phyloP scores from a whole-genome alignment of 1,140 invertebrate genomes.

The Aricia agestis region DNA sequence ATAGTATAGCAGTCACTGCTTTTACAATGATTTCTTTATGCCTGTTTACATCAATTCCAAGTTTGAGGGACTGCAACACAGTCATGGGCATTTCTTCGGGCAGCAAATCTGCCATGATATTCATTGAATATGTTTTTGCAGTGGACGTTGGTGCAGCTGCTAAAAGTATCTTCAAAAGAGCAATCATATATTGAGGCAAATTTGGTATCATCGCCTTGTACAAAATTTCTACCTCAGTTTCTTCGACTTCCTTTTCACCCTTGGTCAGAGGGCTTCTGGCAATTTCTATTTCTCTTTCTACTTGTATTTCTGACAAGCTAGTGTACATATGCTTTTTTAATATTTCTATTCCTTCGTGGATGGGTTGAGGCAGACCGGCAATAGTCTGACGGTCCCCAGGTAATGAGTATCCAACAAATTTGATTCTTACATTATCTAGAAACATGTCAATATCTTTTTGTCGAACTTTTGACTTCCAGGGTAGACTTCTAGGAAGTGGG shows the following conservation, averaged over 20 bases:
- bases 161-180: slow-evolving; percentile 96
- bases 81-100: slow-evolving; percentile 98
- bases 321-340: slow-evolving; percentile 92
- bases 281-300: slow-evolving; percentile 89
- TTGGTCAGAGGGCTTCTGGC: slow-evolving; percentile 86
- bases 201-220: slow-evolving; percentile 95
- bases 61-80: slow-evolving; percentile 96
- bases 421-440: slow-evolving; percentile 92
- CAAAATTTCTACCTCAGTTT: slow-evolving; percentile 90
- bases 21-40: slow-evolving; percentile 99
- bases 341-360: slow-evolving; percentile 95
- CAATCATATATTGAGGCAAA: slow-evolving; percentile 97
- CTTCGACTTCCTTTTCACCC: slow-evolving; percentile 82
- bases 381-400: slow-evolving; percentile 90
- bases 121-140: slow-evolving; percentile 98
- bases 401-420: slow-evolving; percentile 96
- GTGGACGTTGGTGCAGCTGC: slow-evolving; percentile 98
- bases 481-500: slow-evolving; percentile 80
- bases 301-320: slow-evolving; percentile 89
- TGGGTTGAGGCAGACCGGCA: slow-evolving; percentile 94
- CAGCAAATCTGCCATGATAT: slow-evolving; percentile 97
- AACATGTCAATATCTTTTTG: slow-evolving; percentile 95
- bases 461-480: slow-evolving; percentile 97
- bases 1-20: slow-evolving; percentile 94
- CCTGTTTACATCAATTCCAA: slow-evolving; percentile 97